These are phyloP conservation scores for Lepilemur ruficaudatus DNA, from an alignment of 2,797 vertebrate species.

Conservation along the genomic window DNA sequence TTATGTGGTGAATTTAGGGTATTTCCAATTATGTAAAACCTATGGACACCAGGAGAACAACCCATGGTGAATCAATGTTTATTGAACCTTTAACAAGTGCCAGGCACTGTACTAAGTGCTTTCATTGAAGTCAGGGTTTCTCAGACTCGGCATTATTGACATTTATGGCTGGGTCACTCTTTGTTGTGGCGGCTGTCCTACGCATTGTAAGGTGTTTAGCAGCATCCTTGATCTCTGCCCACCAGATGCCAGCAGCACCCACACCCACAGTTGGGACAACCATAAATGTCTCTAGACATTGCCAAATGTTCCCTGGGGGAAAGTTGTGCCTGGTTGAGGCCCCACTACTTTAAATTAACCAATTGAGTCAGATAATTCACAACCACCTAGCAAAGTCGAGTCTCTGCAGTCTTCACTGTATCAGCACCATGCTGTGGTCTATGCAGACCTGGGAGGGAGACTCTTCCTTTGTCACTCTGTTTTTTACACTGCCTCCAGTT, in stretches of 20 bases:
- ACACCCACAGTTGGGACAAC: not conserved
- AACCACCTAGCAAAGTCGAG: not conserved
- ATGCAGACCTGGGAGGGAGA: not conserved
- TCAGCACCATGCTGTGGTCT: too few relatives aligned
- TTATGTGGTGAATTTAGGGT: not conserved
- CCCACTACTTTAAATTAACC: not conserved
- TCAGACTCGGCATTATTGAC: not conserved
- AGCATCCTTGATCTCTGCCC: not conserved
- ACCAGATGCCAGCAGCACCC: not conserved
- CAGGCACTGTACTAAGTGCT: not conserved
- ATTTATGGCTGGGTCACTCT: too few relatives aligned
- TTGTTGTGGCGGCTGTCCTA: not conserved
- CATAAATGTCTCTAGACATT: not conserved
- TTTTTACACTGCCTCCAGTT: not conserved
- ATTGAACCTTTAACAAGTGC: not conserved
- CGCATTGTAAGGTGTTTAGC: not conserved
- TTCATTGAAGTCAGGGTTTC: not conserved
- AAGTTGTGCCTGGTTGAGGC: not conserved
- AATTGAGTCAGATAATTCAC: not conserved
- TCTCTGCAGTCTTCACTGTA: not conserved
- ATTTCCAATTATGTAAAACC: not conserved
- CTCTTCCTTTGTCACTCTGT: not conserved
- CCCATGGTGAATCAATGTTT: not conserved
- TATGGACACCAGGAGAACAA: not conserved
- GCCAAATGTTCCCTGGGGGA: not conserved